phyloP scores from a whole-genome alignment of 2,113 vertebrate genomes.

The Terrapene triunguis region DNA sequence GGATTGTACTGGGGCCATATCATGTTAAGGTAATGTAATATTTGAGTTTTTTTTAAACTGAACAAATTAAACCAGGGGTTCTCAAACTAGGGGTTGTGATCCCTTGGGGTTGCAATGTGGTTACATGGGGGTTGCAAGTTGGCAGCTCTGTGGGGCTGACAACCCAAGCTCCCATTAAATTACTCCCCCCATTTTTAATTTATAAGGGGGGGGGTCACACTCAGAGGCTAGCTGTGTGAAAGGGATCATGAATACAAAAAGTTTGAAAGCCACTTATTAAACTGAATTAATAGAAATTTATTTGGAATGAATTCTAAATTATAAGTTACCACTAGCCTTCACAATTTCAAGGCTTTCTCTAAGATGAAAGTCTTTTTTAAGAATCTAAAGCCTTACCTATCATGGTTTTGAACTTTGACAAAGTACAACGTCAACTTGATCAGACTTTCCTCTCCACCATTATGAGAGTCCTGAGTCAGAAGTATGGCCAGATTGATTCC shows the following conservation, averaged over 20 bases:
- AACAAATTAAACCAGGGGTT: neutral
- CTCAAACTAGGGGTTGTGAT: no score
- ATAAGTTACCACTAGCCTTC: no score
- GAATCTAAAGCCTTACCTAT: conserved; percentile 5
- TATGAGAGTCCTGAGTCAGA: conserved; percentile 64
- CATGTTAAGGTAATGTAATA: conserved; percentile 88
- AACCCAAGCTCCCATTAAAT: no score
- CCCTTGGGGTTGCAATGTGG: no score
- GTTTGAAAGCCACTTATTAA: neutral
- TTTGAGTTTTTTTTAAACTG: neutral
- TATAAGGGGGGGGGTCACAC: no score
- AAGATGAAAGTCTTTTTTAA: conserved; percentile 30
- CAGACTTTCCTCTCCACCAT: neutral
- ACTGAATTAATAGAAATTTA: neutral
- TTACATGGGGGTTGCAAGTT: no score
- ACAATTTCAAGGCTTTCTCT: conserved; percentile 19
- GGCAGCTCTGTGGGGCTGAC: no score
- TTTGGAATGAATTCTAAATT: neutral
- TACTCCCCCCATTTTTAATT: no score
- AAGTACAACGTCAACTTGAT: neutral
- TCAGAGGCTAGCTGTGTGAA: no score
- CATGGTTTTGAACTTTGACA: conserved; percentile 11
- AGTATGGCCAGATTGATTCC: conserved; percentile 25
- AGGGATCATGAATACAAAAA: no score
- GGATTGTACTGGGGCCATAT: conserved; percentile 95